phyloP scores from a whole-genome alignment of 1,140 invertebrate genomes.

The Ooceraea biroi region DNA sequence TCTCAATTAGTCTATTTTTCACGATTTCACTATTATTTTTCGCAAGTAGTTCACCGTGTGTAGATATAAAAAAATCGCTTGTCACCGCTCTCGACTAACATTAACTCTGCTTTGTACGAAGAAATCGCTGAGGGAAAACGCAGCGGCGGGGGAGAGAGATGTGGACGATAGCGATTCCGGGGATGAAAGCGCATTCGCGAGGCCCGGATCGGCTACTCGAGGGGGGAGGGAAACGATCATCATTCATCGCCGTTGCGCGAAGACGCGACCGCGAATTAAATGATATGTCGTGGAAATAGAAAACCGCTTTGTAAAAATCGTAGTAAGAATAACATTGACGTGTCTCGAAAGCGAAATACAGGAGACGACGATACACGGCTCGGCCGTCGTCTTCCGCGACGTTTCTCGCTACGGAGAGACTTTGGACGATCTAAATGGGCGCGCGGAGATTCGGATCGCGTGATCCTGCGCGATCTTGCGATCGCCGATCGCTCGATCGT shows the following conservation, averaged over 20 bases:
- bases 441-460: slow-evolving; percentile 11
- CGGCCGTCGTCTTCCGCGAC: not conserved
- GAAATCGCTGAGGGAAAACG: slow-evolving; percentile 5
- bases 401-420: slow-evolving; percentile 21
- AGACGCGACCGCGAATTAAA: slow-evolving; percentile 24
- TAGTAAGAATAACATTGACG: slow-evolving; percentile 65
- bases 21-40: not conserved
- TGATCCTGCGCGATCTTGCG: too few relatives aligned
- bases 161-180: not conserved
- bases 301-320: slow-evolving; percentile 62
- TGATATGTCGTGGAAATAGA: slow-evolving; percentile 66
- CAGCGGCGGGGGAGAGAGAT: not conserved
- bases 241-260: not conserved
- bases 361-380: not conserved
- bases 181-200: slow-evolving; percentile 29
- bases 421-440: slow-evolving; percentile 62
- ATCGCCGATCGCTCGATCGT: not conserved
- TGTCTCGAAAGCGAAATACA: slow-evolving; percentile 54
- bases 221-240: slow-evolving; percentile 2
- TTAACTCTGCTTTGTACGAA: slow-evolving; percentile 39
- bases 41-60: too few relatives aligned
- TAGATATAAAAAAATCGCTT: slow-evolving; percentile 10
- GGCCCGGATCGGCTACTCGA: too few relatives aligned
- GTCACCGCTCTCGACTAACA: not conserved
- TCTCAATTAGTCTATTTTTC: not conserved